phyloP scores from a whole-genome alignment of 1,140 invertebrate genomes.

The Eciton burchellii region DNA sequence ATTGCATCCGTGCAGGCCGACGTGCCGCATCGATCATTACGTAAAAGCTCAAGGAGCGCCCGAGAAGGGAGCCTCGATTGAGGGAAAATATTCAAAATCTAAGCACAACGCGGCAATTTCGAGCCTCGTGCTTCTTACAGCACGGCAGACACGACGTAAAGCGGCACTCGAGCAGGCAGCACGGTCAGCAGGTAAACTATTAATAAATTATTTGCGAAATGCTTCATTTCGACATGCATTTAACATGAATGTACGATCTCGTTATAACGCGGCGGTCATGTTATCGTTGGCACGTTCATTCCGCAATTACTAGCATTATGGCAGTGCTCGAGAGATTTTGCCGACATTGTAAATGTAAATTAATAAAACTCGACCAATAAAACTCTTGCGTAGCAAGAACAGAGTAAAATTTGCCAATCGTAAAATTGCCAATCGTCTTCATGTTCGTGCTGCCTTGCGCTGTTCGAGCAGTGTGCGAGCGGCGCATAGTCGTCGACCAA shows the following conservation, averaged over 20 bases:
- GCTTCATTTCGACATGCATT: background rate
- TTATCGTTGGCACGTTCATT: constrained; percentile 34
- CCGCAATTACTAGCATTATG: too few relatives aligned
- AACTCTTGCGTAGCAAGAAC: too few relatives aligned
- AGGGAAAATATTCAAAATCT: constrained; percentile 50
- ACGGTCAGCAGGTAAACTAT: background rate
- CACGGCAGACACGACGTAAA: background rate
- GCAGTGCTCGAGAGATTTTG: too few relatives aligned
- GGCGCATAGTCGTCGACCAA: constrained; percentile 12
- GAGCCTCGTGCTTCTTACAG: background rate
- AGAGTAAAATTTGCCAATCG: too few relatives aligned
- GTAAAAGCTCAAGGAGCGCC: constrained; percentile 47
- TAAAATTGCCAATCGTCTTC: too few relatives aligned
- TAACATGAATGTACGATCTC: constrained; percentile 11
- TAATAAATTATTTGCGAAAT: constrained; percentile 15
- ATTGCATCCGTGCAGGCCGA: constrained; percentile 33
- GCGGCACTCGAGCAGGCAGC: background rate
- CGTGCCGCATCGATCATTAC: constrained; percentile 62
- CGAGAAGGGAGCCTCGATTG: background rate
- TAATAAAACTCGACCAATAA: too few relatives aligned
- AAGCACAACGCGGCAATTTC: constrained; percentile 13
- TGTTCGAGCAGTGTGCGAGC: too few relatives aligned
- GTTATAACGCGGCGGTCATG: constrained; percentile 22
- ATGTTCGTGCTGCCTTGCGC: too few relatives aligned
- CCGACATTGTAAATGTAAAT: background rate